Conservation (phyloP, 2,797 vertebrate species). For the Thripadectes ignobilis region DNA sequence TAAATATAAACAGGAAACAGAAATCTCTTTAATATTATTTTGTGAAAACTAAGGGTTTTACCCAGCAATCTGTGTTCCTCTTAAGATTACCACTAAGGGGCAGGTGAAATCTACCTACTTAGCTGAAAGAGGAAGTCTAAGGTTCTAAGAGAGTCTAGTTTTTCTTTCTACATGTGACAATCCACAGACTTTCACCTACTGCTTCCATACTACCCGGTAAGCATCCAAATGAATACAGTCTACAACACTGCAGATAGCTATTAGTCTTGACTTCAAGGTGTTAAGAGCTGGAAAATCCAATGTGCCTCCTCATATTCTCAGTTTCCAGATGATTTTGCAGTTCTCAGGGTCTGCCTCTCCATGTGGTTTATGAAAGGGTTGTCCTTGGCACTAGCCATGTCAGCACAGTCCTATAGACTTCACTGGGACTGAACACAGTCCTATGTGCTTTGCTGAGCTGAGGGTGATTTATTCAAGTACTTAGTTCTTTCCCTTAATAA, state of each 20-base stretch:
- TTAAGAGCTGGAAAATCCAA: neutral
- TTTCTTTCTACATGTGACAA: neutral
- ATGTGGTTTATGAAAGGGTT: fast-evolving
- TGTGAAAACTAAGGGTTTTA: neutral
- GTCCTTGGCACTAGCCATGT: neutral
- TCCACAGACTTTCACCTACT: neutral
- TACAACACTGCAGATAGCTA: neutral
- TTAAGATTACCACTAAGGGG: neutral
- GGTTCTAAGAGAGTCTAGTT: neutral
- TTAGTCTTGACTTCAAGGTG: neutral
- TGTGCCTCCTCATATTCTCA: neutral
- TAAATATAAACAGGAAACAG: neutral
- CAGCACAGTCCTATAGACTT: neutral
- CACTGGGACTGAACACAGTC: neutral
- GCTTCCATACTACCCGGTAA: neutral
- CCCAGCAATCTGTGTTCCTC: neutral
- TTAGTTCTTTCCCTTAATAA: neutral
- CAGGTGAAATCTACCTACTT: neutral
- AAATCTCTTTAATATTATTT: neutral
- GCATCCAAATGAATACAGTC: neutral
- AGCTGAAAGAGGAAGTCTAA: neutral
- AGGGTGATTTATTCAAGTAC: neutral
- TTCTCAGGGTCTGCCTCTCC: neutral
- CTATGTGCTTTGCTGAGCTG: neutral
- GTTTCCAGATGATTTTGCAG: neutral